Evolutionary conservation across 2,113 vertebrate genomes (phyloP), one percentile per base, ranked within the genome.

Genomic region (Cacatua alba): DNA sequence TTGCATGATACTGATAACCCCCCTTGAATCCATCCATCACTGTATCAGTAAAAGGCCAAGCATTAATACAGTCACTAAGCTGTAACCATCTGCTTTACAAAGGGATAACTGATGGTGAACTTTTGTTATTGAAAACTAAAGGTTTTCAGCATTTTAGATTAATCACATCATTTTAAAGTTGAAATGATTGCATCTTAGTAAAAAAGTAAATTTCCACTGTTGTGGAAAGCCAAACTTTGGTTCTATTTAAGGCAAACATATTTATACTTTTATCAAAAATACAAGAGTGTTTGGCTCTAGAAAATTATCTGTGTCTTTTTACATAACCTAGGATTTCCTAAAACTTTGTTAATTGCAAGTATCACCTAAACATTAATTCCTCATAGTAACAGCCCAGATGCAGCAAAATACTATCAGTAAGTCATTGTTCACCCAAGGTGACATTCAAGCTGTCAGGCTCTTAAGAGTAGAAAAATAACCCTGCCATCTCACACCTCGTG

Each of bases 361-460:
- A 48, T 21, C 37, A 2, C 21, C 44, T 55, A 44, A 86, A 70
- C 23, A 8, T 35, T 48, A 44, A 46, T 76, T 86, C 44, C 57
- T 85, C 3, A 0, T 52, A 35, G 13, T 46, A 43, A 29, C 52
- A 80, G 26, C 10, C 72, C 49, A 70, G 72, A 75, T 46, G 87
- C 87, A 57, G 93, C 48, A 79, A 55, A 84, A 39, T 33, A 2
- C 60, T 74, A 9, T 49, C 60, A 39, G 57, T 75, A 86, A 88
- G 52, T 88, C 82, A 55, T 29, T 23, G 1, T 64, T 91, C 67
- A 62, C 77, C 86, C 94, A 97, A 96, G 94, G 94, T 97, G 95
- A 96, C 94, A 76, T 96, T 92, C 92, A 92, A 69, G 64, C 90
- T 81, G 75, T 55, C 79, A 46, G 69, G 51, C 81, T 92, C 67